phyloP scores from a whole-genome alignment of 2,797 vertebrate genomes.

The Tadarida brasiliensis region DNA sequence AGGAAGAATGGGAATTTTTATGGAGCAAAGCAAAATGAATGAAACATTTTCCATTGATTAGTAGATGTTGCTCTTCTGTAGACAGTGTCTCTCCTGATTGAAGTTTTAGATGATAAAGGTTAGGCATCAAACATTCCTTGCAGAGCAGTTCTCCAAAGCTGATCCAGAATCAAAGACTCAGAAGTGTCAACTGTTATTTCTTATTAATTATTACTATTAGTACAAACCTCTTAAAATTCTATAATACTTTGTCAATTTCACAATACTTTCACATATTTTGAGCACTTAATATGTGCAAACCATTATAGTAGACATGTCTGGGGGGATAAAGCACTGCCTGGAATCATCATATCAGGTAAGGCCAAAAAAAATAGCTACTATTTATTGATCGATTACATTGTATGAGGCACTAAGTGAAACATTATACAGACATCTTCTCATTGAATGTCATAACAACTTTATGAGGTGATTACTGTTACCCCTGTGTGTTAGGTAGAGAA shows the following conservation, averaged over 20 bases:
- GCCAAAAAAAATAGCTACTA: background rate
- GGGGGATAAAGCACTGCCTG: background rate
- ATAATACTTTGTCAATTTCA: background rate
- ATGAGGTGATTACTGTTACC: background rate
- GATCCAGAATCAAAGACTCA: constrained; percentile 64
- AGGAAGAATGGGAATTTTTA: constrained; percentile 53
- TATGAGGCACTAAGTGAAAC: background rate
- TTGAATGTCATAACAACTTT: background rate
- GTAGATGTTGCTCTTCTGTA: constrained; percentile 49
- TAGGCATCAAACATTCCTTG: constrained; percentile 67
- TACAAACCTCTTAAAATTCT: constrained; percentile 34
- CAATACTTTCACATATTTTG: constrained; percentile 29
- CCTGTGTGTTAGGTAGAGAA: background rate
- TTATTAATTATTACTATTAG: constrained; percentile 76
- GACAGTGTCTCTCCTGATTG: constrained; percentile 19
- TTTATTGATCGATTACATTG: background rate
- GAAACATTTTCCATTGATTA: constrained; percentile 56
- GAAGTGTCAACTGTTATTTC: constrained; percentile 33
- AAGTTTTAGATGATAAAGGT: constrained; percentile 73
- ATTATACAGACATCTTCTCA: constrained; percentile 16
- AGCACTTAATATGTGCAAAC: constrained; percentile 19
- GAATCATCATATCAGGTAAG: background rate
- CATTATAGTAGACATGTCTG: background rate
- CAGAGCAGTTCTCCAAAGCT: constrained; percentile 63
- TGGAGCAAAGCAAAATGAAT: constrained; percentile 63